Evolutionary conservation across 2,113 vertebrate species (phyloP), one percentile per base, ranked within the genome.

Genomic region (Pristiophorus japonicus): DNA sequence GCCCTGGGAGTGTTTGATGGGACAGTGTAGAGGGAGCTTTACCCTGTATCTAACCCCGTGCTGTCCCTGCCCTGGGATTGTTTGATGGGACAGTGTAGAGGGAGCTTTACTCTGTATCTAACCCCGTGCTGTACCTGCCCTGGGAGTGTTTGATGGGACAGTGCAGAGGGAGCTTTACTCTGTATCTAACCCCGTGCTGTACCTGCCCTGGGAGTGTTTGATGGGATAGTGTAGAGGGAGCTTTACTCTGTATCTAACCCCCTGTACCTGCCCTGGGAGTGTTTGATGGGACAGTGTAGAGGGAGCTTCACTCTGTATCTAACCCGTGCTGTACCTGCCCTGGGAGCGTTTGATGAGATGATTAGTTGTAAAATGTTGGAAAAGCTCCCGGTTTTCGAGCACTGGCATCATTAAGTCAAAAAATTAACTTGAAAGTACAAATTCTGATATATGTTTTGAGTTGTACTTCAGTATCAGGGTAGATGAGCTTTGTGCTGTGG

Each of bases 251-350:
- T 55, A 59, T 27, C 45, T 87, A 47, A 87, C 22, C 51, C 10
- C 27, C 24, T 59, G 87, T 59, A 59, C 30, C 30, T 90, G 47
- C 24, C 24, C 75, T 78, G 75, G 75, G 75, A 78, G 75, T 38
- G 75, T 78, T 78, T 78, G 75, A 42, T 78, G 75, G 75, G 75
- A 78, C n/a, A 38, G n/a, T 78, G 75, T 78, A 78, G n/a, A 78
- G n/a, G 12, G 34, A 42, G 73, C 73, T 75, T 75, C n/a, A 75
- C 73, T 51, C 55, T 90, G 55, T 59, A 55, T 27, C 47, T 55
- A 51, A 88, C 8, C 34, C 0, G 30, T 91, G 16, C 88, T 62
- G 88, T n/a, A 62, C 34, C 16, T 91, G 11, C 27, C 16, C 5
- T 91, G 34, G 14, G 88, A 91, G 12, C 38, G 34, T 91, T 62